Evolutionary conservation across 2,797 vertebrate species (phyloP).

Genomic region (Chelon labrosus): DNA sequence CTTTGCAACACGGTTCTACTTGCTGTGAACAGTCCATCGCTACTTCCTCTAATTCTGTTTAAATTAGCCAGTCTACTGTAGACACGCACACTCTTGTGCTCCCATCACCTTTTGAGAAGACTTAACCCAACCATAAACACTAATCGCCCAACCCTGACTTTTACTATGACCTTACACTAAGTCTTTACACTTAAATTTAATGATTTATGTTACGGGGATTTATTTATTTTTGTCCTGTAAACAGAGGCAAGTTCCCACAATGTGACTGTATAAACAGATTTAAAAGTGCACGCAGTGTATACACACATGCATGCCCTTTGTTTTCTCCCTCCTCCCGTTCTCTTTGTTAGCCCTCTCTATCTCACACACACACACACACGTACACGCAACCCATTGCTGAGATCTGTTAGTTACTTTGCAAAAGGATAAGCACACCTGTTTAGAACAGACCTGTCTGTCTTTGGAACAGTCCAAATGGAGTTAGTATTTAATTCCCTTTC

Average conservation of each 20-base stretch:
- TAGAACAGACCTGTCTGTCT: slow-evolving; percentile 58
- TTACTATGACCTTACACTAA: background rate
- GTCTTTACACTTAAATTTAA: background rate
- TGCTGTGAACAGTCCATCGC: slow-evolving; percentile 62
- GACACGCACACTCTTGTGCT: background rate
- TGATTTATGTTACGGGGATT: background rate
- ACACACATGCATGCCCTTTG: slow-evolving; percentile 23
- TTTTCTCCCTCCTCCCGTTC: background rate
- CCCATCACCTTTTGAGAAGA: background rate
- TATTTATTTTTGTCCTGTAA: no score
- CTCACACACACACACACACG: background rate
- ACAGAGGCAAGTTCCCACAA: no score
- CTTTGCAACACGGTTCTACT: slow-evolving; percentile 57
- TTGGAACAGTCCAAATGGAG: slow-evolving; percentile 55
- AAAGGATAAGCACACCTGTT: slow-evolving; percentile 70
- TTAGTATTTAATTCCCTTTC: slow-evolving; percentile 62
- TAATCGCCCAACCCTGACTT: no score
- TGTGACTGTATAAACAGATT: background rate
- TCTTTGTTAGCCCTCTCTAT: background rate
- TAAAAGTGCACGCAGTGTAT: slow-evolving; percentile 2
- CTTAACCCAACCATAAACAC: no score
- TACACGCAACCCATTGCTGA: slow-evolving; percentile 1
- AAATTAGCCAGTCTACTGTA: slow-evolving; percentile 58
- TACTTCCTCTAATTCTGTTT: slow-evolving; percentile 70
- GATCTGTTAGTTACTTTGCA: slow-evolving; percentile 37